Evolutionary conservation across 2,888 invertebrate species (phyloP).

Genomic region (Tetranychus truncatus): DNA sequence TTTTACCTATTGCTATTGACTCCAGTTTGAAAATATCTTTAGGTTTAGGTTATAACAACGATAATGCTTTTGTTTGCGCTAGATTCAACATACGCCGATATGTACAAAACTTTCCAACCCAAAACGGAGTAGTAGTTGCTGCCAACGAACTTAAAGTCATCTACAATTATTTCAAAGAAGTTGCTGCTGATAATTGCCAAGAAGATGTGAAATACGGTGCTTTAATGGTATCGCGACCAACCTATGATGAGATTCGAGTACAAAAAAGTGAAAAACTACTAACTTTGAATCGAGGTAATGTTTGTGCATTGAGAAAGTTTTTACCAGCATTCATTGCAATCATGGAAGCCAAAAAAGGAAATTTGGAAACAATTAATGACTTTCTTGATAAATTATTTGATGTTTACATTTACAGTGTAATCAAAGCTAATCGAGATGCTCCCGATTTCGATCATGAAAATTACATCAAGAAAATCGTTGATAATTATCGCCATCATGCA

Average conservation of each 20-base stretch:
- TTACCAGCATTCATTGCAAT: no score
- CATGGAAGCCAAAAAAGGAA: no score
- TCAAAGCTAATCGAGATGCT: no score
- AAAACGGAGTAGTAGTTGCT: neutral
- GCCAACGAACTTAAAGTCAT: neutral
- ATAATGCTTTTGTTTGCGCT: neutral
- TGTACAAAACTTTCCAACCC: neutral
- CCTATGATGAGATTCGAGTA: neutral
- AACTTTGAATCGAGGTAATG: no score
- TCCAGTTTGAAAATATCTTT: neutral
- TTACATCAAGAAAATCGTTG: no score
- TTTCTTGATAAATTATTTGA: no score
- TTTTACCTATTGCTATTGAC: neutral
- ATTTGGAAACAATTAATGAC: no score
- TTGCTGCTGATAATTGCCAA: neutral
- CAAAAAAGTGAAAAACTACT: neutral
- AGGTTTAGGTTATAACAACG: neutral
- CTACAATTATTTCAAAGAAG: neutral
- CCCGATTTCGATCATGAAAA: no score
- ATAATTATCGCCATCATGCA: no score
- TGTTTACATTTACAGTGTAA: no score
- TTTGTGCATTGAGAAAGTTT: no score
- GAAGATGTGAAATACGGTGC: neutral
- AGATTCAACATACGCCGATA: neutral
- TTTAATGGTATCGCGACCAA: neutral